A percentile compares a stretch with the other conserved stretches of the same genome.
phyloP scores from a whole-genome alignment of 2,888 invertebrate species.

The Stenodera caucasica region DNA sequence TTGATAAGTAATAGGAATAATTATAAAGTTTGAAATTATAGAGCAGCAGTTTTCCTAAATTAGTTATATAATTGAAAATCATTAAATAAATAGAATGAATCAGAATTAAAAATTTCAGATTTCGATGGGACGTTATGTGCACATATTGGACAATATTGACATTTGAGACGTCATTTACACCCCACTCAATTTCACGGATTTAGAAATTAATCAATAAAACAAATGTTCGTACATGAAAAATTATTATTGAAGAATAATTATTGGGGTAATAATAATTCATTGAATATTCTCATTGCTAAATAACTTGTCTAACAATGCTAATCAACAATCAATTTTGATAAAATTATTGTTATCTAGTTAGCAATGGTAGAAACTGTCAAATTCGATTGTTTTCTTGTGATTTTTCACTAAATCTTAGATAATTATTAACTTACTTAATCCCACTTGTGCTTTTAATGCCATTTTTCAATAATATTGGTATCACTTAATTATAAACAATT shows the following conservation, averaged over 20 bases:
- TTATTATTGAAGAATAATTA: no score
- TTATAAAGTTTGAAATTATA: no score
- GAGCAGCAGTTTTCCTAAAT: background rate
- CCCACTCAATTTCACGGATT: slow-evolving; percentile 25
- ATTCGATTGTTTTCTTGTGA: slow-evolving; percentile 5
- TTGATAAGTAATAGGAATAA: no score
- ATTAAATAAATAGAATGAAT: background rate
- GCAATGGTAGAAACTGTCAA: slow-evolving; percentile 1
- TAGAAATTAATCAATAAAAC: slow-evolving; percentile 30
- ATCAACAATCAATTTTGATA: no score
- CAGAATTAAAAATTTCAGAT: background rate
- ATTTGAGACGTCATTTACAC: slow-evolving; percentile 46
- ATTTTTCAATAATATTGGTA: slow-evolving; percentile 19
- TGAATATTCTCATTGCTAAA: no score
- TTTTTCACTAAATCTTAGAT: background rate
- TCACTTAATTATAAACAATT: background rate
- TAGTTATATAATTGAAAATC: no score
- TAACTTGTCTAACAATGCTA: no score
- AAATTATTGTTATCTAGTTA: background rate
- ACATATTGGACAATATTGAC: slow-evolving; percentile 39
- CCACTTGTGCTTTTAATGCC: slow-evolving; percentile 42
- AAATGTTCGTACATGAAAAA: no score
- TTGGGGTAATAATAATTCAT: no score
- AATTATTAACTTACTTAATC: slow-evolving; percentile 33
- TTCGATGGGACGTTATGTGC: slow-evolving; percentile 11